Evolutionary conservation across 2,888 invertebrate species (phyloP), one percentile per base, ranked within the genome.

Genomic region (Phortica okadai): DNA sequence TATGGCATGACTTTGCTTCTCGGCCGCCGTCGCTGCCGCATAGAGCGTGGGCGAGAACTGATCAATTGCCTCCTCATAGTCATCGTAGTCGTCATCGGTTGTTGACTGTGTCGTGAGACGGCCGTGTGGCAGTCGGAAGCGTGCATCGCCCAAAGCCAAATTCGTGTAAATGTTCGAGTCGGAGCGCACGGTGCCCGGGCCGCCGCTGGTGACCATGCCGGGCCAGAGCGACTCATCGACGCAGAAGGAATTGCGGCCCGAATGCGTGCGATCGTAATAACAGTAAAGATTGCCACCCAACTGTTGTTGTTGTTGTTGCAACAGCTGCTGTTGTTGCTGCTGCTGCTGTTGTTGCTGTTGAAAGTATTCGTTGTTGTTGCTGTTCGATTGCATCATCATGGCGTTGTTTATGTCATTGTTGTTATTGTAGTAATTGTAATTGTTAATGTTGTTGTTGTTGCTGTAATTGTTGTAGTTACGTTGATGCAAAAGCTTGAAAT

Each of bases 11-110:
- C 82, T 83, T 33, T 76, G 79, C n/a, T 59, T 75, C 50, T 0
- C 80, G 77, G 2, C 64, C 80, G 74, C 16, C 41, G 41, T 79
- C 77, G 2, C 50, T 21, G 73, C 73, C 33, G 75, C 67, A 75
- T 90, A 90, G 1, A 90, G 76, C 7, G 89, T 83, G 1, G 90
- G 90, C 8, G 90, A 90, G 79, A 90, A 89, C 58, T 90, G 89
- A 82, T 89, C 89, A 21, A 80, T 81, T 10, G 88, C 84, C 82
- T 90, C 88, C 58, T 88, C 84, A 56, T 85, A 80, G 50, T 88
- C 85, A 42, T 85, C 83, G 0, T 83, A 83, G 0, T 78, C 76
- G 11, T 69, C 77, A 6, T 50, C 73, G 2, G 64, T 14, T 3
- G 16, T 16, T 44, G 8, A 45, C 41, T 33, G 44, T 1, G 33